These are phyloP conservation scores for Idaea dimidiata DNA, from an alignment of 2,888 invertebrate genomes.

Conservation along the genomic window DNA sequence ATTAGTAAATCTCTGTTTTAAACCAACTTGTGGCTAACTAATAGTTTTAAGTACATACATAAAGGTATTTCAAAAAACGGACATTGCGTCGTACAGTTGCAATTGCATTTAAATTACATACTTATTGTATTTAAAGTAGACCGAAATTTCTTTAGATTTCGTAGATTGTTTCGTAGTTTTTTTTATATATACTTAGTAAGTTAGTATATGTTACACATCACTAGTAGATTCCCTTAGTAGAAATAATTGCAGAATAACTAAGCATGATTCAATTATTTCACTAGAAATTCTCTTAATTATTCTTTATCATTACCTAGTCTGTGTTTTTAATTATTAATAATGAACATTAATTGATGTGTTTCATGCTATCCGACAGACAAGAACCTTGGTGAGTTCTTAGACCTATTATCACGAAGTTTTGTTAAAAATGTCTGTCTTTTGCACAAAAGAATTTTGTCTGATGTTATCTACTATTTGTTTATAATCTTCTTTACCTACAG, in stretches of 20 bases:
- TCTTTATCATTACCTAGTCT: not conserved
- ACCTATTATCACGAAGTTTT: not conserved
- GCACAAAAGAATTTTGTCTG: not conserved
- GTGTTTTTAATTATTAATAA: constrained; percentile 13
- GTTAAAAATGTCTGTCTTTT: not conserved
- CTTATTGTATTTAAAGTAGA: no score
- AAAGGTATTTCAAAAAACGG: no score
- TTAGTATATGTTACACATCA: not conserved
- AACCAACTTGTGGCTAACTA: no score
- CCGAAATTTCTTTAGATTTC: not conserved
- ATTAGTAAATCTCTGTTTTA: no score
- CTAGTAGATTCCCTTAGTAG: not conserved
- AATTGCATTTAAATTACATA: no score
- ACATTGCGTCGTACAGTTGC: no score
- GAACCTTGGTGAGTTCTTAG: constrained; percentile 72
- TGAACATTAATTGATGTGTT: constrained; percentile 48
- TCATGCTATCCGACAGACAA: constrained; percentile 76
- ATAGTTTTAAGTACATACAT: no score
- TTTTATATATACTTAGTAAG: not conserved
- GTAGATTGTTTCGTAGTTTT: not conserved
- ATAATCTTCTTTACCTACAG: not conserved
- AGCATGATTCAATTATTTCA: constrained; percentile 28
- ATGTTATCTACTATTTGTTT: not conserved
- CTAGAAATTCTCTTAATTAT: constrained; percentile 1
- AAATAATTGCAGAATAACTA: constrained; percentile 4